Evolutionary conservation across 2,888 invertebrate genomes (phyloP).

Genomic region (Drosophila merina): DNA sequence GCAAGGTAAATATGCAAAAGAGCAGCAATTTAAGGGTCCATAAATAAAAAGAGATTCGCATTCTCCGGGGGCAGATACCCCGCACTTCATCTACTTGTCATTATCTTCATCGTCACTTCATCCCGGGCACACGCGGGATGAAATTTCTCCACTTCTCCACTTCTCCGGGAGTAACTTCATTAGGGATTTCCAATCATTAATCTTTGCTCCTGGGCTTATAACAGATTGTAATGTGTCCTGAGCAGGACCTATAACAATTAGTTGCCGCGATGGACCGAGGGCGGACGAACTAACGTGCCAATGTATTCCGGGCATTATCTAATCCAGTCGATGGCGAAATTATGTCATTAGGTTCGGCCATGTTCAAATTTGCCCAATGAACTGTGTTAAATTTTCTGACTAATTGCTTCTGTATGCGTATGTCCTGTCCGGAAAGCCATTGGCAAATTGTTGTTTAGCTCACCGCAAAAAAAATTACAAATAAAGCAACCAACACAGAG

Average conservation of each 20-base stretch:
- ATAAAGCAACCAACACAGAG: constrained; percentile 31
- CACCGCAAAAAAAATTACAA: constrained; percentile 16
- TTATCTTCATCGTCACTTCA: constrained; percentile 12
- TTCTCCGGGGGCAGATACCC: constrained; percentile 5
- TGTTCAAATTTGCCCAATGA: constrained; percentile 70
- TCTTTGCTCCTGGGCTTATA: constrained; percentile 49
- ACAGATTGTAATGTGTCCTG: constrained; percentile 46
- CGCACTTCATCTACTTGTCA: constrained; percentile 16
- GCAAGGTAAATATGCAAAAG: constrained; percentile 72
- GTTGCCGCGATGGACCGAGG: constrained; percentile 29
- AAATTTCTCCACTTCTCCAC: constrained; percentile 20
- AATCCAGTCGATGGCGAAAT: constrained; percentile 63
- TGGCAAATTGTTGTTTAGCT: constrained; percentile 32
- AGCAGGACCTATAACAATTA: constrained; percentile 61
- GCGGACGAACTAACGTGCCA: constrained; percentile 7
- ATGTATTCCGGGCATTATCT: constrained; percentile 35
- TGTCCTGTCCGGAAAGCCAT: constrained; percentile 48
- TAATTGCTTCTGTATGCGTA: constrained; percentile 66
- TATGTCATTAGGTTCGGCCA: constrained; percentile 66
- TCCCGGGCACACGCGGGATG: constrained; percentile 1
- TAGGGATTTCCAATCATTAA: constrained; percentile 68
- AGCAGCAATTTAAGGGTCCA: constrained; percentile 57
- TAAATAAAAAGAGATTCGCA: constrained; percentile 57
- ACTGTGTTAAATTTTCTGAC: constrained; percentile 71
- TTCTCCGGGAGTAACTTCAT: constrained; percentile 46